These are phyloP conservation scores for Acipenser ruthenus DNA, from an alignment of 2,797 vertebrate genomes.

Conservation along the genomic window DNA sequence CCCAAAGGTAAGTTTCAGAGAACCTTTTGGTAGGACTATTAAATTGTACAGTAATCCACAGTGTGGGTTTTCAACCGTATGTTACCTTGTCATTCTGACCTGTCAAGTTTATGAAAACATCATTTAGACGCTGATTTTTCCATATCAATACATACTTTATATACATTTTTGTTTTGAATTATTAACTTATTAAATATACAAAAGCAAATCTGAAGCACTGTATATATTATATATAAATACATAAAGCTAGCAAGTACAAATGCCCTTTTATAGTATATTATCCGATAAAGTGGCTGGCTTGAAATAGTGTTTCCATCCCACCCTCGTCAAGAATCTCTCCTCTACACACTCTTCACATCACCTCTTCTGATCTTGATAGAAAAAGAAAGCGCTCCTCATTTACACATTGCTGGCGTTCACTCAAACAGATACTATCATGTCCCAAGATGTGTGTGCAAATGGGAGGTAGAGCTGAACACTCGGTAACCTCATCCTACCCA, in stretches of 20 bases:
- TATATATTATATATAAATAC: too few species aligned
- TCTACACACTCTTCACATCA: conserved; percentile 20
- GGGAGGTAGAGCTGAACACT: conserved; percentile 17
- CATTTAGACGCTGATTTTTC: too few species aligned
- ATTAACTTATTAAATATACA: too few species aligned
- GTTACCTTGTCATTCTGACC: too few species aligned
- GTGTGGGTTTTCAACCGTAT: too few species aligned
- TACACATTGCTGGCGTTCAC: conserved; percentile 25
- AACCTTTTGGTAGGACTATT: not conserved
- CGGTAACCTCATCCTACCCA: conserved; percentile 15
- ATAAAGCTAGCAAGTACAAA: too few species aligned
- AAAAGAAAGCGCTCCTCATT: conserved; percentile 27
- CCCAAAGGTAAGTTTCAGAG: conserved; percentile 62
- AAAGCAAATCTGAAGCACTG: too few species aligned
- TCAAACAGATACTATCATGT: conserved; percentile 27
- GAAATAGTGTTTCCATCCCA: conserved; percentile 26
- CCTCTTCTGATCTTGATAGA: conserved; percentile 20
- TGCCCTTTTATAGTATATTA: conserved; percentile 21
- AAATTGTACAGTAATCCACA: not conserved
- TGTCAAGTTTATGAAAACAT: too few species aligned
- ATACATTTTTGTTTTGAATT: too few species aligned
- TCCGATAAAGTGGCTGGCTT: conserved; percentile 24
- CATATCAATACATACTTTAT: too few species aligned
- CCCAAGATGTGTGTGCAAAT: conserved; percentile 25
- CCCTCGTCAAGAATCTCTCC: conserved; percentile 30